Evolutionary conservation across 92 coral and sea anemone genomes (phyloP).

Genomic region (Parazoanthus darwini): DNA sequence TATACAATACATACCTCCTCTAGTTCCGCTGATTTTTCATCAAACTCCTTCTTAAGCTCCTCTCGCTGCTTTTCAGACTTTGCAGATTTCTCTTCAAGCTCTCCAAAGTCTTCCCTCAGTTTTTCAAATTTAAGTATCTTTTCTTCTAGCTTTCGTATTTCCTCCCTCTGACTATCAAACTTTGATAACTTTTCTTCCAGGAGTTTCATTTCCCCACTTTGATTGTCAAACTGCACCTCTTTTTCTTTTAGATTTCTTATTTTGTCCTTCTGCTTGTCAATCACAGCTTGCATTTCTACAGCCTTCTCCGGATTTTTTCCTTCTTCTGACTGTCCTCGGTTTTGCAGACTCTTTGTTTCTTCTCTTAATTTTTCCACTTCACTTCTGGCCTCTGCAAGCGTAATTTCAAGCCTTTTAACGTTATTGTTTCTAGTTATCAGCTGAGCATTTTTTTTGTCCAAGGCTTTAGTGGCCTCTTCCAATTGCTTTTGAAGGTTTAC

Average conservation of each 20-base stretch:
- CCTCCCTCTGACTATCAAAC: conserved; percentile 42
- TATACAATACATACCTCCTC: neutral
- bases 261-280: conserved; percentile 60
- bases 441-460: conserved; percentile 93
- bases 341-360: conserved; percentile 39
- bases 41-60: conserved; percentile 24
- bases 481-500: conserved; percentile 69
- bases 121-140: conserved; percentile 26
- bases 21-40: conserved; percentile 40
- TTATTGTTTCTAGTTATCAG: conserved; percentile 81
- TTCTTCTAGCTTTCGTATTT: conserved; percentile 31
- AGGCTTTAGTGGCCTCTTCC: conserved; percentile 81
- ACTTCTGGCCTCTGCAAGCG: conserved; percentile 55
- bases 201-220: conserved; percentile 44
- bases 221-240: conserved; percentile 27
- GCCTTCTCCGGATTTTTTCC: conserved; percentile 6
- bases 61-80: conserved; percentile 26
- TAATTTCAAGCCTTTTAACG: conserved; percentile 75
- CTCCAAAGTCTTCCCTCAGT: neutral
- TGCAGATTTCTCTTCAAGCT: conserved; percentile 17
- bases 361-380: conserved; percentile 57
- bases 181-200: conserved; percentile 41
- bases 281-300: conserved; percentile 55
- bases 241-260: conserved; percentile 50
- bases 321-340: conserved; percentile 45